Conservation (phyloP, 2,888 invertebrate genomes). For the Phytoseiulus persimilis region DNA sequence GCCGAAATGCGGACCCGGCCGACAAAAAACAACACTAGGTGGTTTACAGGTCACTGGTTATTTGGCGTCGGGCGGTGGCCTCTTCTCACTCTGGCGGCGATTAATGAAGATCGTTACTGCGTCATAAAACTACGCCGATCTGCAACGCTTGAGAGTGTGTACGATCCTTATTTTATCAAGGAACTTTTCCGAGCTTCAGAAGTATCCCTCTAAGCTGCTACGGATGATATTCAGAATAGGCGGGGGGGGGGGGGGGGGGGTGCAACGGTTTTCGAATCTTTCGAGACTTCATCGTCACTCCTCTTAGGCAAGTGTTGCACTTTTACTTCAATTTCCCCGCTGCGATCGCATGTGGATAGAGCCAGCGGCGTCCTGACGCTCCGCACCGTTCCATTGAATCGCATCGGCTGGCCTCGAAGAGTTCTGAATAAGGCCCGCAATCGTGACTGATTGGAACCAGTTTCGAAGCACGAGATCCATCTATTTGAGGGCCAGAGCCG, state of each 20-base stretch:
- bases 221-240: neutral
- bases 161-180: neutral
- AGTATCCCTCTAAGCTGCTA: neutral
- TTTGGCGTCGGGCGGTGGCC: neutral
- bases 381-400: too few species aligned
- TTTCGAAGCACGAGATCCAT: too few species aligned
- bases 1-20: neutral
- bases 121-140: neutral
- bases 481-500: too few species aligned
- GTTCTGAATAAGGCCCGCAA: too few species aligned
- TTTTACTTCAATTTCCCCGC: too few species aligned
- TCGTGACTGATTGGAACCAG: too few species aligned
- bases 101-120: neutral
- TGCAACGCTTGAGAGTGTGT: neutral
- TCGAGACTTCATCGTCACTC: too few species aligned
- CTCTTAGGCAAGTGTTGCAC: too few species aligned
- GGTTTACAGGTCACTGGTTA: neutral
- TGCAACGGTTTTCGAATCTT: too few species aligned
- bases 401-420: too few species aligned
- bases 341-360: too few species aligned
- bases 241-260: neutral
- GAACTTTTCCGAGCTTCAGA: neutral
- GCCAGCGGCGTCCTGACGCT: too few species aligned
- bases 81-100: neutral
- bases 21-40: neutral